Base-by-base conservation (phyloP, 1,140 invertebrate genomes). In the Schlechtendalia chinensis region DNA sequence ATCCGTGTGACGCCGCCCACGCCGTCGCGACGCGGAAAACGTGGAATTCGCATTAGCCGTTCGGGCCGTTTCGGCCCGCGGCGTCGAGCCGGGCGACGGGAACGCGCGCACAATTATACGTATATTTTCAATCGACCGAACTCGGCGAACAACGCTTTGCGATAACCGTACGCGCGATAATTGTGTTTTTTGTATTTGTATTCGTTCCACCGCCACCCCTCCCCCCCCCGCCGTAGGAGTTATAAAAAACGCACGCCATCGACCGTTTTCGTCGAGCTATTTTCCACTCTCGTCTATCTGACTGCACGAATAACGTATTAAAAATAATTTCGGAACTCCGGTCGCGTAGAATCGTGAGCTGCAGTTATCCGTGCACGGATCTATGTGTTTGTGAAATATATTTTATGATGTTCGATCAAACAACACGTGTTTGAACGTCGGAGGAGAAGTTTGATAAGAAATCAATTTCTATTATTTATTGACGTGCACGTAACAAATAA, bases 41-140 rank as follows among this genome's bases (percentile, higher is more conserved):
- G 54, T 19, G 53, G 56, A 77, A 77, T 77, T 77, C 24, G 74
- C 74, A 77, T 77, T 77, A 77, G n/a, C n/a, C n/a, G 24, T 22
- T 58, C 22, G 56, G 45, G 47, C 24, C 8, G 67, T 71, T 53
- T 71, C n/a, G 11, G 6, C 67, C 67, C 1, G 67, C 22, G 47
- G 67, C 39, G 10, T 16, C 32, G n/a, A 69, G 47, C 39, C 65
- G 45, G 39, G 61, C 32, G 29, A 32, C 11, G 10, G 27, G 8
- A 27, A 16, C n/a, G 12, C n/a, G 32, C 39, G 27, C 12, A 29
- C 27, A 54, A 39, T 59, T 75, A 59, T 45, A 14, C 58, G 58
- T 19, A 75, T 32, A 75, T 75, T 58, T 75, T 45, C 54, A 39
- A 6, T 39, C 32, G 32, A n/a, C 32, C 32, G 32, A 39, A 8